Evolutionary conservation across 37 sponge, comb jelly and placozoan species (phyloP), one percentile per base, ranked within the genome.

Genomic region (Hormiphora californensis): DNA sequence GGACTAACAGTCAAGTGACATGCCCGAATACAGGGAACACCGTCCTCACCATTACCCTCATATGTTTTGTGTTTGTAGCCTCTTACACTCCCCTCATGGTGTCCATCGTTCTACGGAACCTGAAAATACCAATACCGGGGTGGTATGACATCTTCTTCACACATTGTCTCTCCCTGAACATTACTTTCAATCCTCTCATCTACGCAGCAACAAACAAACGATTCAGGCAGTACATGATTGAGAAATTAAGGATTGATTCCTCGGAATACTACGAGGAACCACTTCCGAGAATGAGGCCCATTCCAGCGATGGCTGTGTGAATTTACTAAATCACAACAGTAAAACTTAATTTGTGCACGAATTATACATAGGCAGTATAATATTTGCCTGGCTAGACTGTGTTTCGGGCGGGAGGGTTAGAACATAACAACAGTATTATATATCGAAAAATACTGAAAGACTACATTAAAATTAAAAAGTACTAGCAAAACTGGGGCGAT

Each of bases 101-200:
- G 28, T 73, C 43, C 38, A 73, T 73, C 23, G 81, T 28, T 41
- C 46, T 73, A 15, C 7, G 7, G 61, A 57, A 30, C 27, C 81
- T 43, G 46, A 39, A n/a, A 40, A n/a, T 23, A 5, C 28, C 17
- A 4, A 33, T 73, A 22, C 81, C 81, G 1, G 39, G 43, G 22
- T 73, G 81, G 81, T 73, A 43, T 33, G 46, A 73, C 25, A 73
- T 73, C 32, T 73, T 73, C 81, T 73, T 73, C 44, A 73, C 81
- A 73, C 81, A 73, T 17, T 73, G 44, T 19, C 81, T 73, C 0
- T 73, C 81, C 25, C 32, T 73, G 8, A 73, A 73, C 22, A 73
- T 73, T 21, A 73, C 81, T 2, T n/a, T 73, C 12, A 73, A 73
- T 28, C 81, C 81, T 4, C 43, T 73, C 46, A 73, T 73, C 5